Percentiles rank a stretch among this genome's conserved stretches.
phyloP scores from a whole-genome alignment of 1,140 invertebrate species.

The Heterodera carotae region DNA sequence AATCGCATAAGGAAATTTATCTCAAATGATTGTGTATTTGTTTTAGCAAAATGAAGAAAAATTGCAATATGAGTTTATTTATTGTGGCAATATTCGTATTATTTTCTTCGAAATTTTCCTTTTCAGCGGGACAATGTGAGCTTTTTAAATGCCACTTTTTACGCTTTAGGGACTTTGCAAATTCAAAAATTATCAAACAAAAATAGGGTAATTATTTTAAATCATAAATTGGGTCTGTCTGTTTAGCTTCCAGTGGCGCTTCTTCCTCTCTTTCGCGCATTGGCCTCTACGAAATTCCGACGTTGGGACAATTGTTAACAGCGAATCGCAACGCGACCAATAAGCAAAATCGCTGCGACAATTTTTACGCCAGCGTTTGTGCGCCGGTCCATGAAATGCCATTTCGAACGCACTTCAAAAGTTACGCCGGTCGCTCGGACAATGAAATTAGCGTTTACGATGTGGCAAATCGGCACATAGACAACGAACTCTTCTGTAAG shows the following conservation, averaged over 20 bases:
- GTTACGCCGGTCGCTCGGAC: background rate
- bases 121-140: too few relatives aligned
- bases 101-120: too few relatives aligned
- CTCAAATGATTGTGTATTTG: too few relatives aligned
- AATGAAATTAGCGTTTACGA: background rate
- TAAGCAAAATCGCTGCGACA: background rate
- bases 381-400: slow-evolving; percentile 4
- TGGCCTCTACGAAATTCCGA: slow-evolving; percentile 7
- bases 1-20: too few relatives aligned
- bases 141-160: too few relatives aligned
- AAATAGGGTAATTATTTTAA: too few relatives aligned
- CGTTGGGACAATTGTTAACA: background rate
- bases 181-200: too few relatives aligned
- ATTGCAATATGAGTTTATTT: too few relatives aligned
- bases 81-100: too few relatives aligned
- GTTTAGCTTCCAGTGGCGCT: background rate
- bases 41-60: too few relatives aligned
- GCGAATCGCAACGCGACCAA: background rate
- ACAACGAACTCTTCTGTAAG: slow-evolving; percentile 9
- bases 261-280: background rate
- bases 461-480: background rate
- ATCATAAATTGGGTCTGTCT: too few relatives aligned
- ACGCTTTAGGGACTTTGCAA: too few relatives aligned
- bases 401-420: background rate
- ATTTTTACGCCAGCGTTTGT: slow-evolving; percentile 5